phyloP scores from a whole-genome alignment of 2,113 vertebrate genomes.

The Melanostigma gelatinosum region DNA sequence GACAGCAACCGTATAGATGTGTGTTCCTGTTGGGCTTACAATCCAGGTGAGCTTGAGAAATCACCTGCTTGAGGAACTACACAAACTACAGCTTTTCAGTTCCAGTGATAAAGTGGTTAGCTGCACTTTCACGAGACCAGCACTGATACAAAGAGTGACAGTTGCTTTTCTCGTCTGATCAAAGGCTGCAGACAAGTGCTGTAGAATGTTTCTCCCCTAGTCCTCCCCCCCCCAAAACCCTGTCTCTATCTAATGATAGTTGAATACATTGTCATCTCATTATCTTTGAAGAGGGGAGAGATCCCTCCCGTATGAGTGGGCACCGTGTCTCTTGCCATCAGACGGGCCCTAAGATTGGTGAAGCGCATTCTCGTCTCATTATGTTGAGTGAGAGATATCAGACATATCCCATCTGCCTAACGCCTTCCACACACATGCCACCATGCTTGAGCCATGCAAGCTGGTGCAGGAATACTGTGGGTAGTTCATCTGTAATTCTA shows the following conservation, averaged over 20 bases:
- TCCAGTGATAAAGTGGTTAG: constrained; percentile 66
- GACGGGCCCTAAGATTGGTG: constrained; percentile 70
- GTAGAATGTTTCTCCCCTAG: constrained; percentile 59
- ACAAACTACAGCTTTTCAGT: constrained; percentile 36
- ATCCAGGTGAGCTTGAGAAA: constrained; percentile 38
- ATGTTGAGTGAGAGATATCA: constrained; percentile 79
- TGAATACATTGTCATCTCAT: constrained; percentile 84
- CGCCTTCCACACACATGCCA: constrained; percentile 68
- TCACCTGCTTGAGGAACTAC: constrained; percentile 23
- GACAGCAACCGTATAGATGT: constrained; percentile 5
- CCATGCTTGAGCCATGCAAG: constrained; percentile 63
- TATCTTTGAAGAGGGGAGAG: constrained; percentile 81
- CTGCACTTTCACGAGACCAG: constrained; percentile 60
- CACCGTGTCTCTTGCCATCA: constrained; percentile 78
- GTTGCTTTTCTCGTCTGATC: constrained; percentile 76
- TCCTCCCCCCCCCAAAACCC: constrained; percentile 45
- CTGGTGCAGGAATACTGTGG: constrained; percentile 18
- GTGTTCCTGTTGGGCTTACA: constrained; percentile 19
- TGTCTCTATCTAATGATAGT: constrained; percentile 78
- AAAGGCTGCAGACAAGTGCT: constrained; percentile 77
- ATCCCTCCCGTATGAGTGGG: constrained; percentile 76
- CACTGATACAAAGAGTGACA: constrained; percentile 71
- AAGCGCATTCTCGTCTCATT: constrained; percentile 77
- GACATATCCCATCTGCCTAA: constrained; percentile 80
- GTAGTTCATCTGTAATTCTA: constrained; percentile 36